Percentiles rank a stretch among this genome's conserved stretches.
Evolutionary conservation across 2,113 vertebrate species (phyloP).

Genomic region (Cheirogaleus medius): DNA sequence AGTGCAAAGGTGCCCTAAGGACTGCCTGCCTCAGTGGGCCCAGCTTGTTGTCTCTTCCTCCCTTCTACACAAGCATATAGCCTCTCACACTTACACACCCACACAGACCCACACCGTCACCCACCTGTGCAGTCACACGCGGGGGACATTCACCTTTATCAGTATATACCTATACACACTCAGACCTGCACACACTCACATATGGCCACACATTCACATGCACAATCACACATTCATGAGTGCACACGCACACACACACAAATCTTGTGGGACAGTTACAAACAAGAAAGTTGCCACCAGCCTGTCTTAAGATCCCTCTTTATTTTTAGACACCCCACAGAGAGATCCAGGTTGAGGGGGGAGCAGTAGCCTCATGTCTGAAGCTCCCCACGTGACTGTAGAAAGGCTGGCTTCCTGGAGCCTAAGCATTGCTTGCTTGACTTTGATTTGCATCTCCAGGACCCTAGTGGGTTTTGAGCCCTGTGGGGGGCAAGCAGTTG

Average conservation of each 20-base stretch:
- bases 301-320: background rate
- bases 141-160: background rate
- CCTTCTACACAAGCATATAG: background rate
- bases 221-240: background rate
- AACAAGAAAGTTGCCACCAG: background rate
- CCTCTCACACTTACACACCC: background rate
- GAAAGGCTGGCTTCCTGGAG: background rate
- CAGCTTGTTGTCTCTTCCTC: background rate
- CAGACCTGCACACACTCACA: background rate
- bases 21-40: background rate
- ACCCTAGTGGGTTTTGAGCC: background rate
- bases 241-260: background rate
- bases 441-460: background rate
- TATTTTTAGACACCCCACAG: background rate
- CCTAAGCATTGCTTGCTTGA: background rate
- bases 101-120: background rate
- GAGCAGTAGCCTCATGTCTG: background rate
- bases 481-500: background rate
- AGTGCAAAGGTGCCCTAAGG: background rate
- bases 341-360: background rate
- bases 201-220: background rate
- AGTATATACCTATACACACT: background rate
- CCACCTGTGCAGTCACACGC: background rate
- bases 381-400: background rate
- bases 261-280: background rate